Base-by-base conservation (phyloP, 2,888 invertebrate genomes). In the Trichopria drosophilae region DNA sequence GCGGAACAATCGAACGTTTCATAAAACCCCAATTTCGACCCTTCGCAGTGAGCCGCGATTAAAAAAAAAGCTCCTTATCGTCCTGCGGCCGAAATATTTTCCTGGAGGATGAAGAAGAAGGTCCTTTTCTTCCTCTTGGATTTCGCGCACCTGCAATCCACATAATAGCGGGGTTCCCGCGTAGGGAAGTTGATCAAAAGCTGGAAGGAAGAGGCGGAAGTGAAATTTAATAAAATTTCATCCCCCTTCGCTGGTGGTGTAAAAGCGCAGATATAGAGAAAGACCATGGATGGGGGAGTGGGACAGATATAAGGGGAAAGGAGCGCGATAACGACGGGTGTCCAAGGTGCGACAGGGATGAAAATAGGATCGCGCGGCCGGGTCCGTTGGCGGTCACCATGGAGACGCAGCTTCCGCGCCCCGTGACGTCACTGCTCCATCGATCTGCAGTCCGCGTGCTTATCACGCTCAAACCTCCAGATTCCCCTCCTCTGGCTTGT, bases 311-410 rank as follows among this genome's bases (percentile, higher is more conserved):
- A n/a, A n/a, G 42, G 24, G 32, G 32, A 46, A 50, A 55, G 50
- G 58, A 53, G 52, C 23, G 32, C 42, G 46, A 42, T 24, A 53
- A 34, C 34, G 24, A 28, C 3, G 34, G 36, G 24, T 7, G 39
- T 13, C 29, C 28, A n/a, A 10, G 18, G 31, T 20, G 15, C n/a
- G 4, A 32, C 7, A 12, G 31, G 20, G 46, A 24, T 18, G 24
- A 44, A 15, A 41, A 35, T 28, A 39, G 49, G 55, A 46, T 58
- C 61, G 48, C 39, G 47, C 60, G 68, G 67, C 72, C 72, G 73
- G 72, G 73, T 68, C 67, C 69, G 71, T 73, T 72, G 74, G 74
- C 74, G 74, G 74, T 75, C 72, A 69, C 73, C 73, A 75, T 74
- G 72, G 71, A 61, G 64, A 74, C 73, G 69, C 74, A 75, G 73